phyloP scores from a whole-genome alignment of 2,888 invertebrate genomes.

The Latheticus oryzae region DNA sequence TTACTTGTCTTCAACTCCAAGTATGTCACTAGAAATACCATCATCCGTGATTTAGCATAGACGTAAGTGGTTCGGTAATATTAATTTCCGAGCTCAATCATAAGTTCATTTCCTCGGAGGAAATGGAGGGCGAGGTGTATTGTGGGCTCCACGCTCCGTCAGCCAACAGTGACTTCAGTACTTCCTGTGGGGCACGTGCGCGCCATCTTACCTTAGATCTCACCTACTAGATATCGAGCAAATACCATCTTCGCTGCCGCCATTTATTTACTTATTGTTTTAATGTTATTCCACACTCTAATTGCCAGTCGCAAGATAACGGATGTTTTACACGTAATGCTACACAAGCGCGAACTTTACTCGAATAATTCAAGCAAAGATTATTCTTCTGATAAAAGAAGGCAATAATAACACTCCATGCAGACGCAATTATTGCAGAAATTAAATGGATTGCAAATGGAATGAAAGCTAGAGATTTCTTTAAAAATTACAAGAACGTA shows the following conservation, averaged over 20 bases:
- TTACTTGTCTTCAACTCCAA: no score
- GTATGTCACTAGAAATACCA: no score
- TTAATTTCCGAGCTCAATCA: constrained; percentile 63
- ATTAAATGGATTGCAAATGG: no score
- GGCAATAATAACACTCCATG: no score
- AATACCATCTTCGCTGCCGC: constrained; percentile 26
- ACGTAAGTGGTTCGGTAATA: constrained; percentile 53
- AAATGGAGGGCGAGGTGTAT: constrained; percentile 58
- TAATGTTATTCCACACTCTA: constrained; percentile 38
- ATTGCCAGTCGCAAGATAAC: constrained; percentile 27
- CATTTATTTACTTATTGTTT: constrained; percentile 33
- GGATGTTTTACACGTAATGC: constrained; percentile 28
- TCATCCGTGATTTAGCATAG: constrained; percentile 33
- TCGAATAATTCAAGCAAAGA: constrained; percentile 1
- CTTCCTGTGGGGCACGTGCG: constrained; percentile 64
- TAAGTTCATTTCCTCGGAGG: constrained; percentile 62
- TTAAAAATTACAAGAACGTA: no score
- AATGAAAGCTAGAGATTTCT: no score
- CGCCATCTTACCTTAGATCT: constrained; percentile 56
- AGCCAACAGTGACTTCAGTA: constrained; percentile 62
- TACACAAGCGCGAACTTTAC: constrained; percentile 7
- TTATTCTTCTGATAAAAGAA: no score
- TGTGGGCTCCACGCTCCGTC: constrained; percentile 60
- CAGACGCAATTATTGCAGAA: no score
- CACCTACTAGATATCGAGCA: constrained; percentile 37